Conservation (phyloP, 2,113 vertebrate genomes). For the Brachyhypopomus occidentalis region DNA sequence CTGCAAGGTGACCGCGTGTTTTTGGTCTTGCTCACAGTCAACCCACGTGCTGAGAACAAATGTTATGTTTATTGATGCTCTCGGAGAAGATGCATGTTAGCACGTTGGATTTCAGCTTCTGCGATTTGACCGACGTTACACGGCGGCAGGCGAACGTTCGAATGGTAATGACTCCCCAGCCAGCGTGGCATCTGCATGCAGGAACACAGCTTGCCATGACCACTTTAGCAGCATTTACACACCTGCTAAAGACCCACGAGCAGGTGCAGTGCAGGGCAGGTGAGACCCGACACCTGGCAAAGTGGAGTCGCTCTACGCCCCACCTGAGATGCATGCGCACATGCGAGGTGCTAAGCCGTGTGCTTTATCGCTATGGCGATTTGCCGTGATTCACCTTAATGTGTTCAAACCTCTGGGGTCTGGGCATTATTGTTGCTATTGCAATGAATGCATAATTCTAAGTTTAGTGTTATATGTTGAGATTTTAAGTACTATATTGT, state of each 20-base stretch:
- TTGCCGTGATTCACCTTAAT: too few relatives aligned
- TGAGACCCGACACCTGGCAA: too few relatives aligned
- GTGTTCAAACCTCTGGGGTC: too few relatives aligned
- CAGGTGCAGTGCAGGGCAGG: background rate
- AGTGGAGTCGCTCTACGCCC: too few relatives aligned
- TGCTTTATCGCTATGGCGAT: too few relatives aligned
- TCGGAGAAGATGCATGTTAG: background rate
- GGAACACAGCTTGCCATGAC: background rate
- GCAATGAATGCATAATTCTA: too few relatives aligned
- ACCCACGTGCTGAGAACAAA: slow-evolving; percentile 33
- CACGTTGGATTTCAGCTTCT: slow-evolving; percentile 8
- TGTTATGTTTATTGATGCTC: slow-evolving; percentile 3
- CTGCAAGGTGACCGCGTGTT: slow-evolving; percentile 58
- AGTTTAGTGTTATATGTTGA: too few relatives aligned
- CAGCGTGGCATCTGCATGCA: background rate
- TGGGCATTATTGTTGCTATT: too few relatives aligned
- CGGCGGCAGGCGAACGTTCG: background rate
- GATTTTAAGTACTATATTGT: too few relatives aligned
- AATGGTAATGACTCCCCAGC: background rate
- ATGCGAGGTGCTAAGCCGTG: too few relatives aligned
- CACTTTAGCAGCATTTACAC: background rate
- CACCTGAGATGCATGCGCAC: too few relatives aligned
- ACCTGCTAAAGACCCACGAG: background rate
- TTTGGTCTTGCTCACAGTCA: slow-evolving; percentile 27
- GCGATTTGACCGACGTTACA: background rate